Conservation (phyloP, 2,888 invertebrate genomes). For the Petrolisthes cinctipes region DNA sequence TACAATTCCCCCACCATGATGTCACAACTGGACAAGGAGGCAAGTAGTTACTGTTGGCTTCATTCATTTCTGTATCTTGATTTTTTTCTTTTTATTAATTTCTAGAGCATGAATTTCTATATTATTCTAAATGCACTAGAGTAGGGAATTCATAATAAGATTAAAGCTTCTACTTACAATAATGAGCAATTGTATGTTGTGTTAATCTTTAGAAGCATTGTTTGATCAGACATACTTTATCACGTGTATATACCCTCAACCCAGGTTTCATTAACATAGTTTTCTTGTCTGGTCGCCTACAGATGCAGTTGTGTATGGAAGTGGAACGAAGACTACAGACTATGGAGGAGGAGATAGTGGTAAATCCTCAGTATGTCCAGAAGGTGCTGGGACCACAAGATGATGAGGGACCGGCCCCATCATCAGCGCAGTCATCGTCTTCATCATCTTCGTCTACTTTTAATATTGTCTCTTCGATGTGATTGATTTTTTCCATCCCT, state of each 20-base stretch:
- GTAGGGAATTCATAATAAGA: too few species aligned
- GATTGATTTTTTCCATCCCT: neutral
- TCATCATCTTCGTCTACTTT: conserved; percentile 20
- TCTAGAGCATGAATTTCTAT: neutral
- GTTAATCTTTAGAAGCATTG: too few species aligned
- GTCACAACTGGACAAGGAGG: conserved; percentile 83
- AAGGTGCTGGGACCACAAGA: conserved; percentile 69
- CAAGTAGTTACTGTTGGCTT: conserved; percentile 66
- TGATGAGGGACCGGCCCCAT: conserved; percentile 56
- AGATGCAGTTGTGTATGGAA: conserved; percentile 85
- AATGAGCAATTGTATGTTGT: too few species aligned
- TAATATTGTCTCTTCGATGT: conserved; percentile 40
- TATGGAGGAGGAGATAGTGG: conserved; percentile 95
- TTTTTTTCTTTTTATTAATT: neutral
- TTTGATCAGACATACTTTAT: too few species aligned
- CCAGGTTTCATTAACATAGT: too few species aligned
- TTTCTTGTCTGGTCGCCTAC: neutral
- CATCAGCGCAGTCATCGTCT: conserved; percentile 44
- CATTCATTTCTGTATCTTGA: neutral
- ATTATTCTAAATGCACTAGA: neutral
- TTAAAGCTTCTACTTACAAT: too few species aligned
- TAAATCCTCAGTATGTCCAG: conserved; percentile 84
- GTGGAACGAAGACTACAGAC: conserved; percentile 88
- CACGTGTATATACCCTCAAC: too few species aligned
- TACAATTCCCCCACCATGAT: conserved; percentile 91